Conservation (phyloP, 2,888 invertebrate species). For the Pseudolycoriella hygida region DNA sequence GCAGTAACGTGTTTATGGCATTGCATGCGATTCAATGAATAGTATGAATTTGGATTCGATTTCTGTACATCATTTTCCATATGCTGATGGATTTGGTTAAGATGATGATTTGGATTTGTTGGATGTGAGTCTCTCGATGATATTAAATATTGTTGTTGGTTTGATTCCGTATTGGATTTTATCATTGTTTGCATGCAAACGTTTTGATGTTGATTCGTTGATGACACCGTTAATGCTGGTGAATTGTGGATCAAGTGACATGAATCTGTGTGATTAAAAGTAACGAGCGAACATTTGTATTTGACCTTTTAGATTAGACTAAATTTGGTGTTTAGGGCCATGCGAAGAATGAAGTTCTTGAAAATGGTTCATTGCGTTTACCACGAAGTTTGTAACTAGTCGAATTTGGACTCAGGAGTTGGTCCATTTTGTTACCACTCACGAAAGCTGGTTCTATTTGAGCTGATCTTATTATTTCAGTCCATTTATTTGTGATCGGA, state of each 20-base stretch:
- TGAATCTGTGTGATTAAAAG: constrained; percentile 17
- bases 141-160: constrained; percentile 6
- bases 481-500: too few relatives aligned
- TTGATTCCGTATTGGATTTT: background rate
- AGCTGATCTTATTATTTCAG: too few relatives aligned
- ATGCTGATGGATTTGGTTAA: background rate
- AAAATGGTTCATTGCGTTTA: too few relatives aligned
- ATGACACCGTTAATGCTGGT: constrained; percentile 18
- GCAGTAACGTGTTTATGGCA: background rate
- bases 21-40: constrained; percentile 3
- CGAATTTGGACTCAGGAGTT: too few relatives aligned
- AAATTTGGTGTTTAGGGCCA: too few relatives aligned
- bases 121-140: constrained; percentile 9
- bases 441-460: too few relatives aligned
- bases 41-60: constrained; percentile 7
- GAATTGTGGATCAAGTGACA: constrained; percentile 25
- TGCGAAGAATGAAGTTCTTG: too few relatives aligned
- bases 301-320: too few relatives aligned
- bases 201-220: constrained; percentile 6
- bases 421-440: too few relatives aligned
- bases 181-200: background rate
- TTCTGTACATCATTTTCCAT: constrained; percentile 4
- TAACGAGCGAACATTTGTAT: background rate
- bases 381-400: too few relatives aligned
- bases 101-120: background rate